Conservation (phyloP, 2,888 invertebrate species). For the Falcaria lacertinaria region DNA sequence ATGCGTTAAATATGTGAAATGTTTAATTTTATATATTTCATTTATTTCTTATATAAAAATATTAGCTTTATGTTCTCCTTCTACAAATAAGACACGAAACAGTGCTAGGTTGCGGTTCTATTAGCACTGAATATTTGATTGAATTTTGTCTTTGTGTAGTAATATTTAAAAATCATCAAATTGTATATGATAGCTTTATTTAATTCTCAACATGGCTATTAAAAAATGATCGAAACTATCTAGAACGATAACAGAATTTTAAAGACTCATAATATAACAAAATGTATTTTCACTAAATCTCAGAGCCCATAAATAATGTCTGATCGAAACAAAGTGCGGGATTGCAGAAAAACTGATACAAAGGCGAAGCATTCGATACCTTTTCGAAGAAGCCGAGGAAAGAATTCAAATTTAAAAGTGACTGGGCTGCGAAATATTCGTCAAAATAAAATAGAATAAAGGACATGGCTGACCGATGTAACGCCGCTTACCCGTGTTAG, state of each 20-base stretch:
- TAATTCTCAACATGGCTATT: neutral
- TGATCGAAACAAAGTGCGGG: constrained; percentile 57
- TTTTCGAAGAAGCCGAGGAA: constrained; percentile 75
- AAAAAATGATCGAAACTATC: neutral
- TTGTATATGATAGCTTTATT: too few relatives aligned
- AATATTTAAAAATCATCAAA: constrained; percentile 53
- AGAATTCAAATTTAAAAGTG: constrained; percentile 74
- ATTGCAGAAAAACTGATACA: constrained; percentile 76
- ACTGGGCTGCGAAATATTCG: constrained; percentile 57
- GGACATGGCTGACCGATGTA: constrained; percentile 49
- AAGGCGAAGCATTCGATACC: constrained; percentile 76
- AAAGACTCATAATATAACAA: constrained; percentile 16
- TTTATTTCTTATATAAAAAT: too few relatives aligned
- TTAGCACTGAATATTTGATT: too few relatives aligned
- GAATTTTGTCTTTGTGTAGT: constrained; percentile 46
- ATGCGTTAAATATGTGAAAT: too few relatives aligned
- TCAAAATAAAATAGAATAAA: constrained; percentile 58
- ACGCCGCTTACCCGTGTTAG: constrained; percentile 33
- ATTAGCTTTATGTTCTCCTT: too few relatives aligned
- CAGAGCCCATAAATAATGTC: constrained; percentile 62
- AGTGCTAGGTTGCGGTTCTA: too few relatives aligned
- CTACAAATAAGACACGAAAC: too few relatives aligned
- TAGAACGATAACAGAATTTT: neutral
- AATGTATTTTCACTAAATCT: constrained; percentile 45
- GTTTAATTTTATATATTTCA: too few relatives aligned